Conservation (phyloP, 2,888 invertebrate species). For the Drosophila affinis region DNA sequence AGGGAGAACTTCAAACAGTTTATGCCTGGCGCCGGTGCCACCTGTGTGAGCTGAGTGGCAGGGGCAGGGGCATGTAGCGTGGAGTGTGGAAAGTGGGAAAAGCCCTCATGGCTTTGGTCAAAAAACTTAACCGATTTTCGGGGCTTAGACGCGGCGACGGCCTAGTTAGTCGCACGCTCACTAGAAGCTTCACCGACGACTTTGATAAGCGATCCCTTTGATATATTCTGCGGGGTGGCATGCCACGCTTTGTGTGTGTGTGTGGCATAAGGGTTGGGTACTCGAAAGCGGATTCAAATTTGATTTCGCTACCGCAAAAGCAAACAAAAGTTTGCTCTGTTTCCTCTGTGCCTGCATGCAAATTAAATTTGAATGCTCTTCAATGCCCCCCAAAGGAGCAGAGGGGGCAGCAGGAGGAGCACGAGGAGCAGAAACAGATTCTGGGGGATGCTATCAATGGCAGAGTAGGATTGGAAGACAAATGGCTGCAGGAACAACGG, state of each 20-base stretch:
- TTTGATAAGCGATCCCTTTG: constrained; percentile 31
- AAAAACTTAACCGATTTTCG: constrained; percentile 37
- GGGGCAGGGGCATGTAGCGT: constrained; percentile 25
- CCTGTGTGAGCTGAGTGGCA: not conserved
- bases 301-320: constrained; percentile 65
- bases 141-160: constrained; percentile 23
- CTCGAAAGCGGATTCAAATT: constrained; percentile 70
- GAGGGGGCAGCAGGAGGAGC: not conserved
- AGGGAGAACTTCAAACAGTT: constrained; percentile 68
- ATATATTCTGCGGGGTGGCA: constrained; percentile 10
- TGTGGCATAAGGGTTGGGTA: constrained; percentile 33
- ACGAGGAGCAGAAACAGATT: not conserved
- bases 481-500: constrained; percentile 47
- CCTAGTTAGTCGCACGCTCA: constrained; percentile 27
- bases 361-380: constrained; percentile 79
- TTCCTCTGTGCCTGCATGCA: constrained; percentile 64
- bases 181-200: not conserved
- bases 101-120: constrained; percentile 22
- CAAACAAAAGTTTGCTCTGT: constrained; percentile 62
- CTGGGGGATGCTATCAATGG: constrained; percentile 34
- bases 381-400: constrained; percentile 60
- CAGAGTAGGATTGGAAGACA: constrained; percentile 33
- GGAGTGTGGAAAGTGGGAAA: constrained; percentile 38
- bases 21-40: constrained; percentile 51
- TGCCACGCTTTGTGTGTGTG: not conserved